Base-by-base conservation (phyloP, 2,113 vertebrate genomes). In the Helogale parvula region DNA sequence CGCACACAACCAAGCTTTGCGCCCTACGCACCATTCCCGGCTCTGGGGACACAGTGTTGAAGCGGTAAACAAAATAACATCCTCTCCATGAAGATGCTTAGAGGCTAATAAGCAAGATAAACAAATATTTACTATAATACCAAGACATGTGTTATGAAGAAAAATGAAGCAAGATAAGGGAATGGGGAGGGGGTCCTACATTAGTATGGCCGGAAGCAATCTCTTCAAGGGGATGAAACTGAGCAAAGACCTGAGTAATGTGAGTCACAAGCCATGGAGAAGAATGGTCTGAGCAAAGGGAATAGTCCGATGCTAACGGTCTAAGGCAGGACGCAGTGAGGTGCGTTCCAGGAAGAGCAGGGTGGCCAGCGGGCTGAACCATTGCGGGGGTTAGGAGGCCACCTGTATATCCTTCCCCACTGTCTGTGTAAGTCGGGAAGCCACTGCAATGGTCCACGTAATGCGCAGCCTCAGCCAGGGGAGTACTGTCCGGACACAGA, bases 1-100 rank as follows among this genome's bases (percentile, higher is more conserved):
- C 0, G 4, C n/a, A 52, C 2, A 0, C 21, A 6, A 3, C 27
- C 3, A 3, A 33, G 15, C 15, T 1, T 19, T 60, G 71, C 7
- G 0, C 54, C 63, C 38, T 1, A 1, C 6, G 23, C 4, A 6
- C 68, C 16, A 19, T 23, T 47, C 41, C 13, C 23, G 76, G 50
- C 74, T 82, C 63, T 3, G 5, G 23, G 47, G 54, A 47, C 11
- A 23, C 16, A 3, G 29, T 6, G 7, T 2, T 2, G 15, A 84
- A 29, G 27, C 45, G 47, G 12, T 9, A 25, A 76, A 63, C 31
- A 15, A 38, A 72, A 10, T 3, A 50, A 45, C 41, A 21, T 19
- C 16, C 27, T 13, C 15, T 5, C 15, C 9, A 5, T 68, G 21
- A 25, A 74, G 82, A 54, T 6, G 57, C 2, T 93, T 52, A 65